Evolutionary conservation across 2,888 invertebrate species (phyloP).

Genomic region (Oxytorus armatus): DNA sequence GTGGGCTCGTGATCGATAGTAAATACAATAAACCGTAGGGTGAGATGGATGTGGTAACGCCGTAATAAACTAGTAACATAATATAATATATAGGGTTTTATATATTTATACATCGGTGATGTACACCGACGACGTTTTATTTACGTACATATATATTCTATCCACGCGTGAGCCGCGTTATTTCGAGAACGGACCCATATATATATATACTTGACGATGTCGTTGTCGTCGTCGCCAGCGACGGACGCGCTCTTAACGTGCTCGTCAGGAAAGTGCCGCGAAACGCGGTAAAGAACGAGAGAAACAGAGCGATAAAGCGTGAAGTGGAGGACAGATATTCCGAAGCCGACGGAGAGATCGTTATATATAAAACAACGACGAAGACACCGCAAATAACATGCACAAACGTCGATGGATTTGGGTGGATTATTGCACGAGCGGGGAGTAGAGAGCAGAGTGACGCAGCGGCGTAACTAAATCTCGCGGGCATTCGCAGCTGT

Average conservation of each 20-base stretch:
- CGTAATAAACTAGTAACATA: no score
- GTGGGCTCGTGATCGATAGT: no score
- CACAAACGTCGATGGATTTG: slow-evolving; percentile 20
- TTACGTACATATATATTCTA: not conserved
- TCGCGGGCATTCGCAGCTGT: slow-evolving; percentile 49
- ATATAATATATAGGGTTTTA: no score
- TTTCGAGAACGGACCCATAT: slow-evolving; percentile 31
- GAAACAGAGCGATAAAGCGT: slow-evolving; percentile 24
- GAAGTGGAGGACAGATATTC: slow-evolving; percentile 19
- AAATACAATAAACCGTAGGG: no score
- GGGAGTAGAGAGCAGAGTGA: slow-evolving; percentile 18
- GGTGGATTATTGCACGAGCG: not conserved
- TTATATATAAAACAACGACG: slow-evolving; percentile 29
- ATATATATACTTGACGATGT: slow-evolving; percentile 29
- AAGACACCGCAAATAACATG: slow-evolving; percentile 17
- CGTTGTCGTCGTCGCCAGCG: slow-evolving; percentile 16
- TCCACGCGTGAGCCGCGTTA: slow-evolving; percentile 12
- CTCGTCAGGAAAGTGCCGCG: slow-evolving; percentile 10
- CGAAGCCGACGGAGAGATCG: slow-evolving; percentile 7
- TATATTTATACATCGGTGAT: not conserved
- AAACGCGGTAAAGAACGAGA: slow-evolving; percentile 15
- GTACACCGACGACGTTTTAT: not conserved
- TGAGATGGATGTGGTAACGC: no score
- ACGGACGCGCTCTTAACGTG: slow-evolving; percentile 27
- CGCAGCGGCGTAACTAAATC: slow-evolving; percentile 48